Percentiles rank a stretch among this genome's conserved stretches.
phyloP scores from a whole-genome alignment of 2,888 invertebrate species.

The Rhagonycha fulva region DNA sequence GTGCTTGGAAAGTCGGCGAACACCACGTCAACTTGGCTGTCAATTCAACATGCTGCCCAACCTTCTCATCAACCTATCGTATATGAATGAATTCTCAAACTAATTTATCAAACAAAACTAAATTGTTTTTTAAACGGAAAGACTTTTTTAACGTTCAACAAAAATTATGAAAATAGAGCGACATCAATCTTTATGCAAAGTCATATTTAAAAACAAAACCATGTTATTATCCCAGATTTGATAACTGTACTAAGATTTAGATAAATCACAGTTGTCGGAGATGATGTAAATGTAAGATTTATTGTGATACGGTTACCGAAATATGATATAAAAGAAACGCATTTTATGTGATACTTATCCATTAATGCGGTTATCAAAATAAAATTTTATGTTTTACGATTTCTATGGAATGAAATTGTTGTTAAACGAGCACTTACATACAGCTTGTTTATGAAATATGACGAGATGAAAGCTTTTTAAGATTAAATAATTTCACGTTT shows the following conservation, averaged over 20 bases:
- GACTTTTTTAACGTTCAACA: constrained; percentile 3
- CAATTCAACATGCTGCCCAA: constrained; percentile 24
- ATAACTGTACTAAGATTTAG: background rate
- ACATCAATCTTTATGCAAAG: constrained; percentile 2
- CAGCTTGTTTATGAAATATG: background rate
- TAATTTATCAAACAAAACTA: constrained; percentile 26
- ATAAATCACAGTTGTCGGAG: background rate
- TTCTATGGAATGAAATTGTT: background rate
- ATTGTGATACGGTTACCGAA: background rate
- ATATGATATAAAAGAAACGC: background rate
- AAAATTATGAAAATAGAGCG: constrained; percentile 5
- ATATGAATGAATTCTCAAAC: constrained; percentile 21
- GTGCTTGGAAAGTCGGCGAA: constrained; percentile 14
- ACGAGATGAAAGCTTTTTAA: constrained; percentile 1
- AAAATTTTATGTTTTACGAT: background rate
- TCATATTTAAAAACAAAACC: background rate
- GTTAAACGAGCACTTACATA: background rate
- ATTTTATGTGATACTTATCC: background rate
- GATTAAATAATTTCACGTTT: constrained; percentile 16
- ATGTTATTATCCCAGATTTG: background rate
- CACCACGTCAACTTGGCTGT: constrained; percentile 26
- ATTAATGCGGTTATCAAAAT: background rate
- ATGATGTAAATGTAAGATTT: background rate
- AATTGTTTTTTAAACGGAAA: constrained; percentile 4
- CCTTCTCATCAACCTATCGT: constrained; percentile 16